Evolutionary conservation across 2,113 vertebrate species (phyloP).

Genomic region (Spea multiplicata): DNA sequence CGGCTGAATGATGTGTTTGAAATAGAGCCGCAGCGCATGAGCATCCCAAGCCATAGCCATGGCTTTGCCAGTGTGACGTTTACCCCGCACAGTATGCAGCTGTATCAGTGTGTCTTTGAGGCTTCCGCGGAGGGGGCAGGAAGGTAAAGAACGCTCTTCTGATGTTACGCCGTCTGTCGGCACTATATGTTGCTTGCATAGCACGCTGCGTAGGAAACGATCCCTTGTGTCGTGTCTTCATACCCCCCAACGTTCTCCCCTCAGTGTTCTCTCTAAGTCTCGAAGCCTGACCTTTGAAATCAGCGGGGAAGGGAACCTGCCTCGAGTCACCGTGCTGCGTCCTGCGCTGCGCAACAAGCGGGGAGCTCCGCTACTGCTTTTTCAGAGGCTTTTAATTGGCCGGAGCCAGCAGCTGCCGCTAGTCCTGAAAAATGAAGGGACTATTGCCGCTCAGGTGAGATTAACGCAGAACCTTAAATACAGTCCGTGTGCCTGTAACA

Average conservation of each 20-base stretch:
- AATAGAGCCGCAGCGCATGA: constrained; percentile 66
- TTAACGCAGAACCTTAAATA: background rate
- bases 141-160: constrained; percentile 64
- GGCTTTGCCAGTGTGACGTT: constrained; percentile 74
- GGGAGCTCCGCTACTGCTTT: constrained; percentile 74
- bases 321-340: constrained; percentile 68
- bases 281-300: constrained; percentile 73
- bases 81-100: constrained; percentile 71
- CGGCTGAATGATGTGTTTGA: constrained; percentile 68
- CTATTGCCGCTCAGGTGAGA: constrained; percentile 71
- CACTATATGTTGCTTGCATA: too few species aligned
- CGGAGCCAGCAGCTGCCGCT: constrained; percentile 65
- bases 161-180: too few species aligned
- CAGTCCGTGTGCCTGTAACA: background rate
- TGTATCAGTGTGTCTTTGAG: constrained; percentile 76
- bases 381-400: constrained; percentile 70
- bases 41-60: constrained; percentile 67
- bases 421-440: constrained; percentile 73
- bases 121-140: constrained; percentile 64
- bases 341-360: constrained; percentile 63
- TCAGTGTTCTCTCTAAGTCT: constrained; percentile 53
- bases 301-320: constrained; percentile 76
- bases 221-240: background rate
- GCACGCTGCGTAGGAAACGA: too few species aligned
- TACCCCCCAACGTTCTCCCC: background rate